Base-by-base conservation (phyloP, 2,888 invertebrate species). In the Dolichomitus sp. region DNA sequence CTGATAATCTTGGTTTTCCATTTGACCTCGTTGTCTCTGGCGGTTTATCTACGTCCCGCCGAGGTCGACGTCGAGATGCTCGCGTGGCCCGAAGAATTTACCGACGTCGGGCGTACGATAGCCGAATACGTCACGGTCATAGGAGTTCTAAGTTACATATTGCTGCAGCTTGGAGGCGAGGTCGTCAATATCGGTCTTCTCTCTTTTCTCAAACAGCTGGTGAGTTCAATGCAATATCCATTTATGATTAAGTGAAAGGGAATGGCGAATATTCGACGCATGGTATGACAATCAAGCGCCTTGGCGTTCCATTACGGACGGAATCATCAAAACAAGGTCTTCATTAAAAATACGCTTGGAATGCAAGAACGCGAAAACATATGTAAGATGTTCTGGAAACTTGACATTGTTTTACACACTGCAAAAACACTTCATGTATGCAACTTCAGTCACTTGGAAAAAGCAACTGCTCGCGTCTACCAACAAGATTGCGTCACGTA, bases 141-240 rank as follows among this genome's bases (percentile, higher is more conserved):
- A 3, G 98, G 98, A 17, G 99, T 99, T 7, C 93, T 99, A 4
- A 97, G 97, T 90, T 99, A 98, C 91, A 96, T 99, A 5, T 95
- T 99, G 80, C 95, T 98, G 83, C 99, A 99, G 93, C 98, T 99
- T 93, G 97, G 98, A 0, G 98, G 98, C 89, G 99, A 99, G 94
- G 96, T 99, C 80, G 96, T 97, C 93, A 98, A 99, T 92, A 99
- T 99, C 92, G 99, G 99, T 4, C 93, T 99, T 12, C 95, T 96
- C 72, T 98, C 98, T 0, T 99, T 99, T 94, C 94, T 98, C 75
- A 98, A 98, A 90, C 99, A 99, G 94, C 95, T 99, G 96, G 99
- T 99, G 94, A 95, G 94, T 91, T 75, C 12, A 4, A 17, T 65
- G 30, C n/a, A 61, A 74, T 30, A n/a, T 59, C 48, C 40, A 4